Base-by-base conservation (phyloP, 2,113 vertebrate species). In the Marmota flaviventris region DNA sequence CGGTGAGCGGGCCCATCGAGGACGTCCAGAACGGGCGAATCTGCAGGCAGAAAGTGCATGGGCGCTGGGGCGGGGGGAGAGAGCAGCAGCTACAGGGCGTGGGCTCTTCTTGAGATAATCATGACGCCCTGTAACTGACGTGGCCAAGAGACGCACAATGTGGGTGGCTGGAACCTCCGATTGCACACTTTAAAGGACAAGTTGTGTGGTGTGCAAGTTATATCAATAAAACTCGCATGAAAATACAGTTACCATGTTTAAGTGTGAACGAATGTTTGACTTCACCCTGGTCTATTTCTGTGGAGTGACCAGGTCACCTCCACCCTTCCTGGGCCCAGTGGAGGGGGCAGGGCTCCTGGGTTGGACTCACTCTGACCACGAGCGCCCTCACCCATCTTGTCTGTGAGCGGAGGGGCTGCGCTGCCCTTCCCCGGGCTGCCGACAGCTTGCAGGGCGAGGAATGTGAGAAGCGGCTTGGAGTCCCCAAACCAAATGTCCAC, bases 81-180 rank as follows among this genome's bases (percentile, higher is more conserved):
- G 13, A 32, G 61, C 3, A 0, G 8, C 6, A 34, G 9, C 20
- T 32, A 5, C 24, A 12, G 79, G 20, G 45, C 0, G 12, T 7
- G 9, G 72, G 34, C 32, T 27, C 79, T 37, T 13, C 12, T 2
- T 7, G 24, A 27, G 39, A 0, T 34, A 8, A 37, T 10, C 4
- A 53, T 32, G 18, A 4, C 0, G 2, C 7, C 13, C 56, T 6
- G 0, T 12, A 22, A 17, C 2, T 4, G 45, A 16, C 2, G 14
- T 2, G 2, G 16, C 1, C 0, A 9, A 0, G 2, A 32, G 76
- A 0, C 9, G 3, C 14, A 6, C 56, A 9, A 4, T 2, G 2
- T 7, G 32, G 45, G 6, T 4, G 1, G 2, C 32, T 6, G 29
- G 69, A 32, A 0, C 1, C 53, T 1, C 2, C 7, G 4, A 14